A percentile compares a stretch with the other conserved stretches of the same genome.
phyloP scores from a whole-genome alignment of 2,888 invertebrate genomes.

The Itoplectis maculator region DNA sequence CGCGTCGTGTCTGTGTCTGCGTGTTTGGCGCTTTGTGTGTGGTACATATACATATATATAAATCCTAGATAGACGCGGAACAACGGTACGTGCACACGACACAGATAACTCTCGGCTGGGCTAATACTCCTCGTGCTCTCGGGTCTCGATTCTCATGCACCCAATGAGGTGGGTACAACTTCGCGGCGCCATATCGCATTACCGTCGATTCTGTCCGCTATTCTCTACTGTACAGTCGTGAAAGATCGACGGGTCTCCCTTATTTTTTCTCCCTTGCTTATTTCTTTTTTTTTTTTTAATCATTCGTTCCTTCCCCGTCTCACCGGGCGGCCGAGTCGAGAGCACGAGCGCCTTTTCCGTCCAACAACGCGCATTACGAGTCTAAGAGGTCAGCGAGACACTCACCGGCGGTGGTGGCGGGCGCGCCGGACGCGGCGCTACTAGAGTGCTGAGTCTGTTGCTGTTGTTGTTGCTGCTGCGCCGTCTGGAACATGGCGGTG shows the following conservation, averaged over 20 bases:
- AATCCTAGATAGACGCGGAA: conserved; percentile 59
- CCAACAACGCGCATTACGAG: conserved; percentile 75
- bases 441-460: conserved; percentile 83
- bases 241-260: conserved; percentile 49
- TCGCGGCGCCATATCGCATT: conserved; percentile 48
- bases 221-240: conserved; percentile 65
- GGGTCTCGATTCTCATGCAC: conserved; percentile 55
- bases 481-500: conserved; percentile 86
- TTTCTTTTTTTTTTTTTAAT: conserved; percentile 14
- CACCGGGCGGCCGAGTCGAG: conserved; percentile 48
- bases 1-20: too few species aligned
- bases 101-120: conserved; percentile 41
- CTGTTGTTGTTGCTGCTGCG: conserved; percentile 77
- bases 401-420: conserved; percentile 85
- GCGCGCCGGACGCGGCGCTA: conserved; percentile 80
- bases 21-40: conserved; percentile 51
- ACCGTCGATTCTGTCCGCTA: conserved; percentile 12
- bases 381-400: conserved; percentile 84
- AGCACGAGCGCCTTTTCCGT: conserved; percentile 62
- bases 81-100: conserved; percentile 68
- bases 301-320: not conserved
- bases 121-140: conserved; percentile 64
- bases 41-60: conserved; percentile 60
- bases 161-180: conserved; percentile 27
- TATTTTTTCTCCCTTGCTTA: too few species aligned